Evolutionary conservation across 2,888 invertebrate genomes (phyloP).

Genomic region (Tachina fera): DNA sequence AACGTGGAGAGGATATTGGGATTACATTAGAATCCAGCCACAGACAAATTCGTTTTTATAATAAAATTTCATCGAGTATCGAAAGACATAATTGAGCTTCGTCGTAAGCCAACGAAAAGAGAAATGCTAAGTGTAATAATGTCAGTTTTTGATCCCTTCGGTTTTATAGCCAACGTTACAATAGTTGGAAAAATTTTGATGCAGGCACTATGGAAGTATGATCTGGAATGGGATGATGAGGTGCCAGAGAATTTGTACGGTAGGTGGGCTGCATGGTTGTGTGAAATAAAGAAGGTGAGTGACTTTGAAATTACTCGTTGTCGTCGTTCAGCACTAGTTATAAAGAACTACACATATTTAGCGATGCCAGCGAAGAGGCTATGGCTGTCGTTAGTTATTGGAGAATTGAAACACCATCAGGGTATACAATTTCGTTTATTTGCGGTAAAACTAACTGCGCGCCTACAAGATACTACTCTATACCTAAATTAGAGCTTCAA

Average conservation of each 20-base stretch:
- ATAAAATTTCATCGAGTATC: neutral
- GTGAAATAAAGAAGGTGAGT: neutral
- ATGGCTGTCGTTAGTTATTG: slow-evolving; percentile 17
- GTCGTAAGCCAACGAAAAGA: slow-evolving; percentile 27
- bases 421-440: neutral
- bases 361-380: slow-evolving; percentile 11
- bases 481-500: too few relatives aligned
- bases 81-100: neutral
- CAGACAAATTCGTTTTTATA: neutral
- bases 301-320: slow-evolving; percentile 4
- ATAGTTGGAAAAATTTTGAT: slow-evolving; percentile 16
- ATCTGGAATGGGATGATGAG: slow-evolving; percentile 17
- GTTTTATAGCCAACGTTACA: slow-evolving; percentile 10
- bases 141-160: slow-evolving; percentile 36
- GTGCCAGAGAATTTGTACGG: slow-evolving; percentile 5
- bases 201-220: slow-evolving; percentile 24
- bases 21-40: neutral
- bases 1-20: neutral
- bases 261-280: slow-evolving; percentile 7
- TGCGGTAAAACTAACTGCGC: slow-evolving; percentile 18
- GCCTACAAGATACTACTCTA: neutral
- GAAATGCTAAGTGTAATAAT: slow-evolving; percentile 3
- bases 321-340: neutral
- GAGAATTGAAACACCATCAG: neutral
- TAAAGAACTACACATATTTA: slow-evolving; percentile 15